Percentiles rank a stretch among this genome's conserved stretches.
phyloP scores from a whole-genome alignment of 2,888 invertebrate genomes.

The Ptychoptera contaminata region DNA sequence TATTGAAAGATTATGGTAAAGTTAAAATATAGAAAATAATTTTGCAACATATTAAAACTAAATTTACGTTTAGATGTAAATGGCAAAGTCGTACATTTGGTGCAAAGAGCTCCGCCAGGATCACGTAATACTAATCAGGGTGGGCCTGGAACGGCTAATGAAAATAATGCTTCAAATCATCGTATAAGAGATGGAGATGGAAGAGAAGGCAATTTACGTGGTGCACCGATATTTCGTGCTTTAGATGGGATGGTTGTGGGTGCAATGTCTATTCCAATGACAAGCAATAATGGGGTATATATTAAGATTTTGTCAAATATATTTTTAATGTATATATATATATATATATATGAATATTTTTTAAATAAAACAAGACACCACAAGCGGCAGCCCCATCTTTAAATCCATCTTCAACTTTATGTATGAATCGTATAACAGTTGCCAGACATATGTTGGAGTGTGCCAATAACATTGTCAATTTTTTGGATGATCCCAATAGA shows the following conservation, averaged over 20 bases:
- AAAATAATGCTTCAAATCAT: conserved; percentile 23
- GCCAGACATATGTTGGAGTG: conserved; percentile 31
- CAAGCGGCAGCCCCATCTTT: conserved; percentile 23
- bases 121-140: conserved; percentile 20
- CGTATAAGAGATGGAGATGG: conserved; percentile 28
- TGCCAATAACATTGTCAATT: conserved; percentile 29
- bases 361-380: conserved; percentile 16
- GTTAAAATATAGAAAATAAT: conserved; percentile 11
- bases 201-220: conserved; percentile 20
- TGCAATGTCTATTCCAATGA: conserved; percentile 29
- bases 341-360: not conserved
- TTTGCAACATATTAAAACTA: conserved; percentile 1
- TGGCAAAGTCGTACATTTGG: conserved; percentile 86
- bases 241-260: conserved; percentile 31
- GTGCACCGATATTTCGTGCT: conserved; percentile 24
- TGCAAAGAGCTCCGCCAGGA: conserved; percentile 69
- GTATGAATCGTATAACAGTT: conserved; percentile 31
- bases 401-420: conserved; percentile 29
- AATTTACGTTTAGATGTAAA: conserved; percentile 49
- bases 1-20: conserved; percentile 68
- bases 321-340: not conserved
- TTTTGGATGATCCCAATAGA: conserved; percentile 28
- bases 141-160: conserved; percentile 12
- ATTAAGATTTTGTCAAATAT: too few species aligned
- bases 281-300: conserved; percentile 16